Conservation (phyloP, 2,888 invertebrate genomes). For the Anagyrus pseudococci region DNA sequence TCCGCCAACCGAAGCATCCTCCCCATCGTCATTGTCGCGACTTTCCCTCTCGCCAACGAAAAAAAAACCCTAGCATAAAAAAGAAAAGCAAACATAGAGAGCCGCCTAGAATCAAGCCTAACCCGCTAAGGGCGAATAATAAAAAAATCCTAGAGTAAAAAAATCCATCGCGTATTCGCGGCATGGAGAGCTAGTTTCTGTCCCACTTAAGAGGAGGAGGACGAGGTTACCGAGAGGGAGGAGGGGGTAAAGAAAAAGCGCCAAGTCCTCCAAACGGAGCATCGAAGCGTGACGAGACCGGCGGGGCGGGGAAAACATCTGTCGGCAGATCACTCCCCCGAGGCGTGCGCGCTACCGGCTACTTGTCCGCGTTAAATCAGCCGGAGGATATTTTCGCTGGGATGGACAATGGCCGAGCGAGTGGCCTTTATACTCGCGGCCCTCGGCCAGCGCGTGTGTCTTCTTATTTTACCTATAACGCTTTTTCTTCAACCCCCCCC, state of each 20-base stretch:
- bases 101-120: not conserved
- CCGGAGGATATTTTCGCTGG: constrained; percentile 47
- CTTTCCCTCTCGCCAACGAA: not conserved
- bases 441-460: too few relatives aligned
- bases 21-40: too few relatives aligned
- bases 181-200: too few relatives aligned
- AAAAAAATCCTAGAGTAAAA: not conserved
- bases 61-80: constrained; percentile 1
- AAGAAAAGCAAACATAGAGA: not conserved
- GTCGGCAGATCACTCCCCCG: constrained; percentile 51
- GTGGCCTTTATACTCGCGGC: too few relatives aligned
- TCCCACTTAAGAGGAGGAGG: too few relatives aligned
- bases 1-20: not conserved
- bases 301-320: constrained; percentile 53
- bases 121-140: too few relatives aligned
- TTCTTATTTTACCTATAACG: too few relatives aligned
- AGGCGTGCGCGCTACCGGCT: constrained; percentile 44
- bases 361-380: constrained; percentile 59
- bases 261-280: not conserved
- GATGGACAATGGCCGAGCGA: constrained; percentile 15
- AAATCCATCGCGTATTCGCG: too few relatives aligned
- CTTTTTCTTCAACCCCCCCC: too few relatives aligned
- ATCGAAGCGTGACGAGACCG: too few relatives aligned
- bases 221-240: too few relatives aligned
- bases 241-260: constrained; percentile 35